These are phyloP conservation scores for Drosophila silvestris DNA, from an alignment of 2,888 invertebrate genomes.

Conservation along the genomic window DNA sequence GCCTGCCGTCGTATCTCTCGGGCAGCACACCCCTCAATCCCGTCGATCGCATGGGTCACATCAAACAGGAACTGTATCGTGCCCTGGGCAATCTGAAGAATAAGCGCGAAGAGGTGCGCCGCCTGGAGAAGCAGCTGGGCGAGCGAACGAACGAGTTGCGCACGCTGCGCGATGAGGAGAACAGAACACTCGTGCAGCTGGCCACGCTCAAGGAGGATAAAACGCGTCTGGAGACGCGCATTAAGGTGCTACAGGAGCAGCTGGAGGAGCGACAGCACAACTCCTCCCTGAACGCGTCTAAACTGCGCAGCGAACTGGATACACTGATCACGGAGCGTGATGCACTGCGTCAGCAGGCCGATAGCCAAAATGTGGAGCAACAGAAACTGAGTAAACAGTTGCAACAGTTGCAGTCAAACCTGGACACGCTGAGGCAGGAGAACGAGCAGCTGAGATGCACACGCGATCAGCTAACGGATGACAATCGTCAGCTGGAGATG, in stretches of 20 bases:
- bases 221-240: constrained; percentile 75
- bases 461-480: constrained; percentile 72
- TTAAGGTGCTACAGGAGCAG: constrained; percentile 82
- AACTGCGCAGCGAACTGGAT: constrained; percentile 60
- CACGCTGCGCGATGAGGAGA: constrained; percentile 81
- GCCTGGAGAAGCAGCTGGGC: constrained; percentile 83
- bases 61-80: constrained; percentile 86
- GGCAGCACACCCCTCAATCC: constrained; percentile 83
- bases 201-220: constrained; percentile 83
- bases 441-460: constrained; percentile 75
- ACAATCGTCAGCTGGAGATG: constrained; percentile 70
- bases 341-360: constrained; percentile 68
- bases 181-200: constrained; percentile 81
- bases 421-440: constrained; percentile 81
- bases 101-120: constrained; percentile 86
- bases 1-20: constrained; percentile 55
- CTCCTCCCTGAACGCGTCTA: constrained; percentile 37
- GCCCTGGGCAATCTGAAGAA: constrained; percentile 85
- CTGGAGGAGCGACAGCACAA: constrained; percentile 74
- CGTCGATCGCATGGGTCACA: constrained; percentile 84
- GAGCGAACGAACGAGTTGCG: constrained; percentile 79
- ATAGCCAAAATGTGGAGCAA: constrained; percentile 75
- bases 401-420: constrained; percentile 86
- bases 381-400: constrained; percentile 86
- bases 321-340: constrained; percentile 84